These are phyloP conservation scores for Lagria hirta DNA, from an alignment of 2,888 invertebrate genomes.

Conservation along the genomic window DNA sequence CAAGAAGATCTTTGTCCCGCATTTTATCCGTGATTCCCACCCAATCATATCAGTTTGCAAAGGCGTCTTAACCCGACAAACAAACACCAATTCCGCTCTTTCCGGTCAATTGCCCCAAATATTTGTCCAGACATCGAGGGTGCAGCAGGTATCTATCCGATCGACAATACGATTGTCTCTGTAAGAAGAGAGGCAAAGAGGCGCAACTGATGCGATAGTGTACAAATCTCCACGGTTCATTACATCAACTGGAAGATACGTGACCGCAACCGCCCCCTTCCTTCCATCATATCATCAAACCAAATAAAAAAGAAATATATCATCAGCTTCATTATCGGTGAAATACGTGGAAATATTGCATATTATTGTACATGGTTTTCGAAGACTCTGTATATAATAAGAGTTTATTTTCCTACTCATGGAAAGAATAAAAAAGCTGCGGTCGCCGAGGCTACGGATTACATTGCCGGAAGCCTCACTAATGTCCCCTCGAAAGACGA, in stretches of 20 bases:
- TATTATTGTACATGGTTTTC: no score
- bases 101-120: conserved; percentile 32
- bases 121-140: conserved; percentile 34
- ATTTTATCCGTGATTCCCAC: no score
- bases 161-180: conserved; percentile 43
- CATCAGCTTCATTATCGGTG: no score
- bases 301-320: no score
- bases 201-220: conserved; percentile 47
- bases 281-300: no score
- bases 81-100: no score
- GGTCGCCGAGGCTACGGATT: conserved; percentile 35
- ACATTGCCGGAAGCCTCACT: conserved; percentile 39
- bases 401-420: no score
- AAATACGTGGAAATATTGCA: no score
- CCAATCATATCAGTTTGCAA: no score
- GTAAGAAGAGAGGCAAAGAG: conserved; percentile 35
- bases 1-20: no score
- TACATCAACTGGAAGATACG: conserved; percentile 37
- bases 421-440: conserved; percentile 43
- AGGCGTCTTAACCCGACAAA: no score
- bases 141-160: conserved; percentile 36
- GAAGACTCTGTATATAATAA: no score
- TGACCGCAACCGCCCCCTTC: conserved; percentile 30
- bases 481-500: conserved; percentile 28
- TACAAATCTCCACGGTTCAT: conserved; percentile 49